Evolutionary conservation across 2,797 vertebrate genomes (phyloP).

Genomic region (Margarornis squamiger): DNA sequence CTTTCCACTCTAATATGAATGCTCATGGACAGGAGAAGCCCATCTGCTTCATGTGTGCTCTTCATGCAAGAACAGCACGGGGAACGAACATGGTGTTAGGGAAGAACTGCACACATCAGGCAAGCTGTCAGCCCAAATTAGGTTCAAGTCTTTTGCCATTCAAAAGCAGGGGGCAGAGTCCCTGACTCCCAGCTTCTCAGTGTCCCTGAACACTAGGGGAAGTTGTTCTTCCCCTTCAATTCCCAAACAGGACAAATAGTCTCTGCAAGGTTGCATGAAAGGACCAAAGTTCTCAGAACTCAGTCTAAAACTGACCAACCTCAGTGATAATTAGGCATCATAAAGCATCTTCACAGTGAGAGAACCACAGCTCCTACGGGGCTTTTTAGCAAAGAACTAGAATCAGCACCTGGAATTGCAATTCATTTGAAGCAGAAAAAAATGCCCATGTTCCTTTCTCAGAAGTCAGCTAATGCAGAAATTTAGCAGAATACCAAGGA

Average conservation of each 20-base stretch:
- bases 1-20: background rate
- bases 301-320: background rate
- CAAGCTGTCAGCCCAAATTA: background rate
- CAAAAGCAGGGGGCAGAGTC: background rate
- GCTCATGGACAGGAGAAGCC: background rate
- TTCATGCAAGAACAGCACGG: background rate
- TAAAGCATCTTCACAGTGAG: background rate
- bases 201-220: background rate
- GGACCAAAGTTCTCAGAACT: background rate
- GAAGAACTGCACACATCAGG: background rate
- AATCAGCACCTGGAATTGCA: background rate
- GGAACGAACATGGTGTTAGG: fast-evolving
- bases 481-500: background rate
- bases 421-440: background rate
- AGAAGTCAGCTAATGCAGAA: background rate
- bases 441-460: background rate
- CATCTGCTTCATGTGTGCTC: background rate
- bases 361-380: background rate
- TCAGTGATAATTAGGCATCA: background rate
- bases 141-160: background rate
- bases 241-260: background rate
- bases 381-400: background rate
- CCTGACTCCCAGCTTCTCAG: background rate
- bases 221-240: background rate
- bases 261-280: background rate